Percentiles rank a stretch among this genome's conserved stretches.
Evolutionary conservation across 1,140 invertebrate species (phyloP).

Genomic region (Pseudomyrmex sp.): DNA sequence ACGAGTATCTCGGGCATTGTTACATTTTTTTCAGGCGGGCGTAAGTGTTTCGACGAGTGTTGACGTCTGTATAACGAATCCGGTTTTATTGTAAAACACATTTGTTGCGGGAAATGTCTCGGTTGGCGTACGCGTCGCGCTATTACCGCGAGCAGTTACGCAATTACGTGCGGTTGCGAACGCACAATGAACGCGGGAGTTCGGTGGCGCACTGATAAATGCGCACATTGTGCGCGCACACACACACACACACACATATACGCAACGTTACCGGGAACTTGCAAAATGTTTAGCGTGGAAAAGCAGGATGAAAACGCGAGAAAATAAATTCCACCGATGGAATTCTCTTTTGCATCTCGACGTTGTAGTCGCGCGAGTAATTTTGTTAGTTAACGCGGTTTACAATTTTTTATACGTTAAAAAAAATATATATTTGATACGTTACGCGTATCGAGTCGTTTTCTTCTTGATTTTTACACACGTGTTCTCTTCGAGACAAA

Average conservation of each 20-base stretch:
- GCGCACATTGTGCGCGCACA: no score
- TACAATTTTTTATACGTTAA: background rate
- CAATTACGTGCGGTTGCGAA: constrained; percentile 32
- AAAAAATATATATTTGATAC: background rate
- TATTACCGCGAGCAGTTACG: constrained; percentile 20
- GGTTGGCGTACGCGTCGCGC: background rate
- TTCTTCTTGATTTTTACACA: background rate
- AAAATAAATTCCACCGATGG: background rate
- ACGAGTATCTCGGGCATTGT: background rate
- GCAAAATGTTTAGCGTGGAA: background rate
- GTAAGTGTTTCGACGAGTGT: background rate
- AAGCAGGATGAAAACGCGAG: background rate
- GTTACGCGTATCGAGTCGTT: no score
- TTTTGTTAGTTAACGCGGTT: background rate
- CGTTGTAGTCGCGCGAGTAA: background rate
- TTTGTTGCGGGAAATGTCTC: constrained; percentile 27
- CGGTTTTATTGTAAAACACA: background rate
- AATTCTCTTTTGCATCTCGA: background rate
- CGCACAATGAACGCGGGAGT: constrained; percentile 13
- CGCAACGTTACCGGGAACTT: background rate
- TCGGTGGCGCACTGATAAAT: background rate
- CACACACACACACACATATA: background rate
- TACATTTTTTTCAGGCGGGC: background rate
- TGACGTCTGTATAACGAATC: background rate
- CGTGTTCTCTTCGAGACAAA: background rate